Percentiles rank a stretch among this genome's conserved stretches.
phyloP scores from a whole-genome alignment of 2,797 vertebrate genomes.

The Threskiornis aethiopicus region DNA sequence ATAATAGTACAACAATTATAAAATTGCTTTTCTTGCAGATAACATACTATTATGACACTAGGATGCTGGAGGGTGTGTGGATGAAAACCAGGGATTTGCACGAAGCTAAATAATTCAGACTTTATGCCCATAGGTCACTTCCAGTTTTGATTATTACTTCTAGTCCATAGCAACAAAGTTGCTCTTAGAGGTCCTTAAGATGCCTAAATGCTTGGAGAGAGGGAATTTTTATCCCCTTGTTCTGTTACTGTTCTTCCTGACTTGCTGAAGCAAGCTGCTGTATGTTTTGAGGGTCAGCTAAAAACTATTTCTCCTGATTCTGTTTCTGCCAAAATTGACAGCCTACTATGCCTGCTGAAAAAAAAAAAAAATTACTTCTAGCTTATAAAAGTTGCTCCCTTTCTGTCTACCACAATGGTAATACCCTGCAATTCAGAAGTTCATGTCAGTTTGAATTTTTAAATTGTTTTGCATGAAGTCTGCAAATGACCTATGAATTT shows the following conservation, averaged over 20 bases:
- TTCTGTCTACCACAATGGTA: not conserved
- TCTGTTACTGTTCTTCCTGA: not conserved
- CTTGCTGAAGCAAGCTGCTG: not conserved
- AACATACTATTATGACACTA: not conserved
- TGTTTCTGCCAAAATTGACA: not conserved
- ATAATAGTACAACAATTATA: not conserved
- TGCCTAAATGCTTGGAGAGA: not conserved
- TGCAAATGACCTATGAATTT: slow-evolving; percentile 25
- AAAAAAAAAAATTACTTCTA: not conserved
- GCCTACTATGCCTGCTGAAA: not conserved
- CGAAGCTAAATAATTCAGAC: not conserved
- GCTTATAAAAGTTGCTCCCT: not conserved
- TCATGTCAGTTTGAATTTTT: not conserved
- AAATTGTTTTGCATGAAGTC: not conserved
- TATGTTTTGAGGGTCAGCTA: not conserved
- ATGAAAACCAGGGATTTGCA: not conserved
- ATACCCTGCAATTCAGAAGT: not conserved
- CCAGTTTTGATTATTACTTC: not conserved
- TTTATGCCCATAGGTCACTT: not conserved
- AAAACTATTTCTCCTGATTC: not conserved
- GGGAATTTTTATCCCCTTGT: not conserved
- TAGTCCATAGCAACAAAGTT: not conserved
- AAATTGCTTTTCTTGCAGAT: not conserved
- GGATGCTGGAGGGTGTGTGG: not conserved
- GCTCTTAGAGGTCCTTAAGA: not conserved